phyloP scores from a whole-genome alignment of 2,113 vertebrate genomes.

The Plestiodon gilberti region DNA sequence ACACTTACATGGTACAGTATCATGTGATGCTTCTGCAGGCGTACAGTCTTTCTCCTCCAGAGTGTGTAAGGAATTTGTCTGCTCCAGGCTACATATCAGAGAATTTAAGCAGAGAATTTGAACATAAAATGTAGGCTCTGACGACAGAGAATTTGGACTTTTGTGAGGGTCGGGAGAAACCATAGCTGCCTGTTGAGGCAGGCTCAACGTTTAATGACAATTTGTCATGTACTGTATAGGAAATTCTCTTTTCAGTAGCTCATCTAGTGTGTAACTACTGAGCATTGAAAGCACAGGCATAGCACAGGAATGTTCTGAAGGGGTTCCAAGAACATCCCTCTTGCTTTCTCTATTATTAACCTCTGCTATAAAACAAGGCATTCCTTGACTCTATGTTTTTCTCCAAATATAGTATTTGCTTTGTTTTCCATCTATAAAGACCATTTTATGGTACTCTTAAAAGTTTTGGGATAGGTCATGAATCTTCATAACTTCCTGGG shows the following conservation, averaged over 20 bases:
- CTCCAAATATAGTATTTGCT: not conserved
- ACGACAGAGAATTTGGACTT: not conserved
- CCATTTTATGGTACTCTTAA: not conserved
- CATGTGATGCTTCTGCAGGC: not conserved
- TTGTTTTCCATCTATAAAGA: not conserved
- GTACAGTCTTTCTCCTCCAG: not conserved
- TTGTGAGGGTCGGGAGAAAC: not conserved
- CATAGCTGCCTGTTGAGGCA: not conserved
- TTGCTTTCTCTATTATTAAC: not conserved
- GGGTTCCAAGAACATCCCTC: not conserved
- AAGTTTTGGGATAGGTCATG: not conserved
- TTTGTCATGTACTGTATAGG: not conserved
- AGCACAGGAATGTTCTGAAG: not conserved
- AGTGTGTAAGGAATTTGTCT: not conserved
- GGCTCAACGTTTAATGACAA: too few species aligned
- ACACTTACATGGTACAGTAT: not conserved
- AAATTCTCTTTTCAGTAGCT: not conserved
- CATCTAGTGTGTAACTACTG: not conserved
- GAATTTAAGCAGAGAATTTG: not conserved
- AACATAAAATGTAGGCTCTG: not conserved
- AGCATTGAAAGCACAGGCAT: not conserved
- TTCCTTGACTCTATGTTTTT: not conserved
- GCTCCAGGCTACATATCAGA: not conserved
- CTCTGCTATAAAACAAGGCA: not conserved
- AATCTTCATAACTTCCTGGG: not conserved